Percentiles rank a stretch among this genome's conserved stretches.
phyloP scores from a whole-genome alignment of 2,888 invertebrate species.

The Morinoia aosen region DNA sequence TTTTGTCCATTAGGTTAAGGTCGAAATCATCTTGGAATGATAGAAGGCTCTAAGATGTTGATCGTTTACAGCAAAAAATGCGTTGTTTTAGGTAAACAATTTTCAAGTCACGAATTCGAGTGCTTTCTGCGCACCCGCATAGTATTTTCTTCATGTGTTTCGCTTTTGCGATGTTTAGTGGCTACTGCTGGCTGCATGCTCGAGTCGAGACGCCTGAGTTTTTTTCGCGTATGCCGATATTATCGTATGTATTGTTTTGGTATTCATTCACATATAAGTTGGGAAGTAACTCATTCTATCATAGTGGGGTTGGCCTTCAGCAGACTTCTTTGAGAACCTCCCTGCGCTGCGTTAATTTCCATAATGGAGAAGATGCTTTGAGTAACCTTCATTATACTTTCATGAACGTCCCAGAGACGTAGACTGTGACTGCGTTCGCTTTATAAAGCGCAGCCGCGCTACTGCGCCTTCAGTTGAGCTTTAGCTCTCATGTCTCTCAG shows the following conservation, averaged over 20 bases:
- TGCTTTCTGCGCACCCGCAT: too few species aligned
- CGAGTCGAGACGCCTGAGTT: neutral
- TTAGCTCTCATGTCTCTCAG: neutral
- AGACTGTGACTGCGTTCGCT: neutral
- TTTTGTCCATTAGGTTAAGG: too few species aligned
- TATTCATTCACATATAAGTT: neutral
- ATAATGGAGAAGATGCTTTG: neutral
- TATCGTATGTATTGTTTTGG: neutral
- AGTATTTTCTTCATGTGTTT: too few species aligned
- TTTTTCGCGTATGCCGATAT: neutral
- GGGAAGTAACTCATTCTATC: neutral
- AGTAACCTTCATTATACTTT: slow-evolving; percentile 4
- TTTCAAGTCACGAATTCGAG: too few species aligned
- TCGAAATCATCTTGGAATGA: too few species aligned
- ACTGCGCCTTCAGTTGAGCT: neutral
- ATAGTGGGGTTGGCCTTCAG: neutral
- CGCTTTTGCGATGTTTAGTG: too few species aligned
- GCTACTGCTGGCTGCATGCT: too few species aligned
- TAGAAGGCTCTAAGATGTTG: too few species aligned
- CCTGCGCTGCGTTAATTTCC: neutral
- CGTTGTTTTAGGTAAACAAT: too few species aligned
- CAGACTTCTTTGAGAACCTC: neutral
- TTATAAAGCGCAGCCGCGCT: neutral
- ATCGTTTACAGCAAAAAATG: too few species aligned
- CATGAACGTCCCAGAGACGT: neutral